A percentile compares a stretch with the other conserved stretches of the same genome.
Conservation (phyloP, 2,797 vertebrate species). For the Poeciliopsis presidionis region DNA sequence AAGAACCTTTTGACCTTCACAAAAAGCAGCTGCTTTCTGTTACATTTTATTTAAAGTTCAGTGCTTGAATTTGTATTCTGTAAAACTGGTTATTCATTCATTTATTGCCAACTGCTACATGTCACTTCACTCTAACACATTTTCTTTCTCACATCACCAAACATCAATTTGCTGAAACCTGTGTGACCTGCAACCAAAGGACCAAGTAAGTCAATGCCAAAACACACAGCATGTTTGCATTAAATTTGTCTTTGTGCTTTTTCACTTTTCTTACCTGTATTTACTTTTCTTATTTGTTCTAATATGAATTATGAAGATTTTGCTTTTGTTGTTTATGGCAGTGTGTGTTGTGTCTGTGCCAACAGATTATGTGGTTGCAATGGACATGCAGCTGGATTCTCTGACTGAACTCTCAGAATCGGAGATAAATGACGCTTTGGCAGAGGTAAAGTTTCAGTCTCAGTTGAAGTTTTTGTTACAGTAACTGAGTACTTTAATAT, state of each 20-base stretch:
- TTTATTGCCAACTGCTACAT: not conserved
- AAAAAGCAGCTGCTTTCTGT: not conserved
- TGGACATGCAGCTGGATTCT: conserved; percentile 5
- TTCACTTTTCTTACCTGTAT: not conserved
- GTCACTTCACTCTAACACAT: not conserved
- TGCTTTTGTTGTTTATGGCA: not conserved
- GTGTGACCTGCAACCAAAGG: not conserved
- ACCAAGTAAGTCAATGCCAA: not conserved
- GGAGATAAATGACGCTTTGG: not conserved
- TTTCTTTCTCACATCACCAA: not conserved
- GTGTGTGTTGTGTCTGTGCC: not conserved
- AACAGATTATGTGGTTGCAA: conserved; percentile 40
- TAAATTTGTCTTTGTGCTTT: not conserved
- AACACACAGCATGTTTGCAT: not conserved
- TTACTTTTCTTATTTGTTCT: not conserved
- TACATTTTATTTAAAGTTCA: not conserved
- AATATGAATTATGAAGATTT: not conserved
- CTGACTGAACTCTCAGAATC: not conserved
- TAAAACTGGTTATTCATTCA: not conserved
- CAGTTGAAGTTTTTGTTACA: not conserved
- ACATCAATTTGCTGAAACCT: not conserved
- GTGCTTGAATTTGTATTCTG: not conserved
- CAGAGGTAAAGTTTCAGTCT: conserved; percentile 33
- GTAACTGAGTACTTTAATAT: not conserved
- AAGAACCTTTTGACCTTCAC: not conserved